These are phyloP conservation scores for Parauchenoglanis punctatus DNA, from an alignment of 2,797 vertebrate genomes.

Conservation along the genomic window DNA sequence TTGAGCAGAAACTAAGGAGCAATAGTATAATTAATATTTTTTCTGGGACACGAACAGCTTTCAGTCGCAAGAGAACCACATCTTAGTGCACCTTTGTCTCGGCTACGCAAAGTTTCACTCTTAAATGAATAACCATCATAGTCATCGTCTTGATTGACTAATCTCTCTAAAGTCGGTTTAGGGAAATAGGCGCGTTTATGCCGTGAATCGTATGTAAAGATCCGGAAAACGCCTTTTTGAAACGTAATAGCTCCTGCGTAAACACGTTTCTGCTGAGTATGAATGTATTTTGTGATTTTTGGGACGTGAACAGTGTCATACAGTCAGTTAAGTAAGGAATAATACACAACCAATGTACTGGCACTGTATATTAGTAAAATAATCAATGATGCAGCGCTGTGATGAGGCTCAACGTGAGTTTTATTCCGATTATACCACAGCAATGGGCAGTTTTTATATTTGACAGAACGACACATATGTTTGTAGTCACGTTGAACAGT, in stretches of 20 bases:
- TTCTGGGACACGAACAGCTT: neutral
- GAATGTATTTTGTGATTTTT: neutral
- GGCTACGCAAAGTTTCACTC: neutral
- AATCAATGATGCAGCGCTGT: neutral
- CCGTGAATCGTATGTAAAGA: neutral
- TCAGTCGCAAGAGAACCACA: neutral
- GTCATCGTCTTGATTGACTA: too few relatives aligned
- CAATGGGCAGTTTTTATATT: neutral
- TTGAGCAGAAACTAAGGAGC: neutral
- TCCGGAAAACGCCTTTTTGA: neutral
- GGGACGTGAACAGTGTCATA: neutral
- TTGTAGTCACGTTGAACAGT: neutral
- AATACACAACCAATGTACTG: neutral
- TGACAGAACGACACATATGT: neutral
- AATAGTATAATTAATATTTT: neutral
- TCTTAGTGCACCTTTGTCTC: neutral
- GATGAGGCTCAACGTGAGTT: neutral
- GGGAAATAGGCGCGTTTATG: neutral
- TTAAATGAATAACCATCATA: neutral
- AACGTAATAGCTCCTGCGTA: neutral
- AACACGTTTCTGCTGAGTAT: neutral
- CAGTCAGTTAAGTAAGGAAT: neutral
- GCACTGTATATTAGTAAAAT: neutral
- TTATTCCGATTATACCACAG: neutral
- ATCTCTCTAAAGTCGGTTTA: neutral